Conservation (phyloP, 2,113 vertebrate species). For the Notothenia coriiceps region DNA sequence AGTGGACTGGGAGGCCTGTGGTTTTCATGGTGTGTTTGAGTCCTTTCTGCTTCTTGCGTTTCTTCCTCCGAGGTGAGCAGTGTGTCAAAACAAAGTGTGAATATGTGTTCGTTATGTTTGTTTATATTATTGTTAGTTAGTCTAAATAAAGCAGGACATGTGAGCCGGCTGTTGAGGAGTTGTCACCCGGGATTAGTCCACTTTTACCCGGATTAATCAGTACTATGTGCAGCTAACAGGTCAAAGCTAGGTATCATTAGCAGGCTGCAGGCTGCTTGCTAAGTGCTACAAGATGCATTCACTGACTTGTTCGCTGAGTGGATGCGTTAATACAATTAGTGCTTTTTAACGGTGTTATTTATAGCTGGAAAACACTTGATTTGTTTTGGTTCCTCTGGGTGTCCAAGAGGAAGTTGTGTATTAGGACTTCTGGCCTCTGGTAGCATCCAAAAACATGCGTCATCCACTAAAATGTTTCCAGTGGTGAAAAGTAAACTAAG, state of each 20-base stretch:
- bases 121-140: background rate
- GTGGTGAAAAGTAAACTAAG: no score
- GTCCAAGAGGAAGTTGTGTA: background rate
- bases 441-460: background rate
- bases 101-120: background rate
- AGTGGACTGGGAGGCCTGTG: background rate
- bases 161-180: background rate
- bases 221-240: constrained; percentile 33
- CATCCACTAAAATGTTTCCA: no score
- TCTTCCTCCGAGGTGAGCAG: constrained; percentile 12
- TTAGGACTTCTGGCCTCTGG: background rate
- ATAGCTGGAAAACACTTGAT: background rate
- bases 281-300: background rate
- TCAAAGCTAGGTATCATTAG: constrained; percentile 38
- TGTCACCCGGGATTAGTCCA: background rate
- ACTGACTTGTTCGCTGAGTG: accelerated
- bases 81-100: background rate
- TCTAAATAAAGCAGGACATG: no score
- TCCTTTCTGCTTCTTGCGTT: background rate
- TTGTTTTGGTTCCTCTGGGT: background rate
- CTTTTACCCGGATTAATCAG: background rate
- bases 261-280: background rate
- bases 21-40: background rate
- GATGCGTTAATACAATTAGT: no score
- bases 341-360: accelerated